phyloP scores from a whole-genome alignment of 2,888 invertebrate species.

The Pollenia amentaria region DNA sequence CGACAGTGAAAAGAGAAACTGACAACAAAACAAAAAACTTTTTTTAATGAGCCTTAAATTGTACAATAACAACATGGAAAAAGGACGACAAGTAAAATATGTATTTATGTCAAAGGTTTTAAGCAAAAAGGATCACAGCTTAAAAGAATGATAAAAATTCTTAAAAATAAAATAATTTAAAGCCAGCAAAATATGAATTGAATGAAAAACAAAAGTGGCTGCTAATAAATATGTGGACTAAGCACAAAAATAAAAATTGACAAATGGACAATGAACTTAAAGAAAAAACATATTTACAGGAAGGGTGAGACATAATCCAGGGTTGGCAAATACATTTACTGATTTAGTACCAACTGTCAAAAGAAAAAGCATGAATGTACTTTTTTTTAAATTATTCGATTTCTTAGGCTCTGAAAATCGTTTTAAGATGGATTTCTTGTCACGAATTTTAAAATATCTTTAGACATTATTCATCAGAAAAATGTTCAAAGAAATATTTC shows the following conservation, averaged over 20 bases:
- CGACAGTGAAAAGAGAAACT: background rate
- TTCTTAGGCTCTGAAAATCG: no score
- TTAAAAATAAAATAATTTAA: background rate
- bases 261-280: background rate
- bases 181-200: background rate
- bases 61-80: slow-evolving; percentile 9
- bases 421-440: no score
- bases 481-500: no score
- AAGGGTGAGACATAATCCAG: no score
- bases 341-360: no score
- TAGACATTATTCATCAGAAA: no score
- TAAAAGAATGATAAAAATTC: background rate
- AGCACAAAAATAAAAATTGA: background rate
- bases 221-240: background rate
- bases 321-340: no score
- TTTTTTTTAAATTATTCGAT: no score
- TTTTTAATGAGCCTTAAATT: slow-evolving; percentile 47
- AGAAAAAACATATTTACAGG: no score
- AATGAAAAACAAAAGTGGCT: background rate
- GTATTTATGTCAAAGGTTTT: slow-evolving; percentile 34
- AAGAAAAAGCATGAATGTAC: no score
- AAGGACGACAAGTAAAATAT: slow-evolving; percentile 32
- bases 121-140: slow-evolving; percentile 39
- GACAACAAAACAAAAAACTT: background rate
- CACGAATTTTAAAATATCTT: no score